Percentiles rank a stretch among this genome's conserved stretches.
phyloP scores from a whole-genome alignment of 2,797 vertebrate genomes.

The Coranthus polyacanthus region DNA sequence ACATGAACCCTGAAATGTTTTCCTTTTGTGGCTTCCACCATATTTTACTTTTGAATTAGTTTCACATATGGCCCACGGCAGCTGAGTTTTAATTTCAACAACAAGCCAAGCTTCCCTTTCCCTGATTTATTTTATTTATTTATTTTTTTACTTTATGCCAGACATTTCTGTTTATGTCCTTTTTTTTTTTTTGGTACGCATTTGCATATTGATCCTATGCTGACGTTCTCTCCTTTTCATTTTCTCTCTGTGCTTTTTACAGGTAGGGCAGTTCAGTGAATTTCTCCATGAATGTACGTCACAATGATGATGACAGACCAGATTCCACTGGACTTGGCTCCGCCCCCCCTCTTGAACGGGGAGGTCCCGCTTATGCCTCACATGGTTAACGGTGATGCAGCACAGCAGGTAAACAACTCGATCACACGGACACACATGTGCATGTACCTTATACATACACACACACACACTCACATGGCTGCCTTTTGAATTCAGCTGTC shows the following conservation, averaged over 20 bases:
- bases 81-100: too few relatives aligned
- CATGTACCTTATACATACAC: not conserved
- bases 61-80: too few relatives aligned
- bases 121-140: too few relatives aligned
- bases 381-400: constrained; percentile 94
- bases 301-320: constrained; percentile 99
- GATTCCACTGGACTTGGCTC: constrained; percentile 98
- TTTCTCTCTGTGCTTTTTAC: constrained; percentile 71
- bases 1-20: too few relatives aligned
- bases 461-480: too few relatives aligned
- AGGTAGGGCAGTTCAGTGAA: constrained; percentile 92
- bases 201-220: not conserved
- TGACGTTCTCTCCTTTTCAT: not conserved
- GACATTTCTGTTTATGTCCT: too few relatives aligned
- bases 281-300: constrained; percentile 99
- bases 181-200: too few relatives aligned
- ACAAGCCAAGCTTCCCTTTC: too few relatives aligned
- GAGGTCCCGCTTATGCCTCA: constrained; percentile 97
- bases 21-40: too few relatives aligned
- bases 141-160: too few relatives aligned
- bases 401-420: constrained; percentile 90
- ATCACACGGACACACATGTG: not conserved
- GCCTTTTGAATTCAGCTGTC: not conserved
- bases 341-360: constrained; percentile 92
- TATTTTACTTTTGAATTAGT: too few relatives aligned